These are phyloP conservation scores for Pyrgus malvae DNA, from an alignment of 2,888 invertebrate species.

Conservation along the genomic window DNA sequence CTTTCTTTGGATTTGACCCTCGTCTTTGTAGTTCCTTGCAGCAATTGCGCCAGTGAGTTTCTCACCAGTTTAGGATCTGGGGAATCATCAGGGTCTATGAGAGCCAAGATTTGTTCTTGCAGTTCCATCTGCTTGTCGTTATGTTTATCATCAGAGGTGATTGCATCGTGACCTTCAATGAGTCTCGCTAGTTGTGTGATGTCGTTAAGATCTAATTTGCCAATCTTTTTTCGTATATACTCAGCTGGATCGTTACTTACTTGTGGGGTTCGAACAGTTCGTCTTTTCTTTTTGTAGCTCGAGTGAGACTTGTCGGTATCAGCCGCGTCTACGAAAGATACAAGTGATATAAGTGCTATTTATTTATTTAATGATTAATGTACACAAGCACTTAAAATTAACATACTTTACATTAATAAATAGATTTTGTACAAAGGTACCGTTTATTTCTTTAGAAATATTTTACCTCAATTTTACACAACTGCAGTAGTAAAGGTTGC, in stretches of 20 bases:
- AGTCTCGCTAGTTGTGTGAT: constrained; percentile 65
- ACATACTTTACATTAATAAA: too few relatives aligned
- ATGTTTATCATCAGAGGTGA: constrained; percentile 38
- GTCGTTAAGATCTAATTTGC: constrained; percentile 65
- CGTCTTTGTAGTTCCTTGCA: constrained; percentile 54
- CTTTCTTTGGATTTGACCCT: constrained; percentile 42
- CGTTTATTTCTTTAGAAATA: too few relatives aligned
- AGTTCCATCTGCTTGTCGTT: constrained; percentile 56
- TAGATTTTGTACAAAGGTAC: too few relatives aligned
- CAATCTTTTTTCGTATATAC: constrained; percentile 65
- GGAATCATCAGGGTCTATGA: constrained; percentile 63
- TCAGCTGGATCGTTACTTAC: constrained; percentile 74
- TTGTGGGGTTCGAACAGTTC: constrained; percentile 58
- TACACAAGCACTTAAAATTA: too few relatives aligned
- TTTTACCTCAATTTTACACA: too few relatives aligned
- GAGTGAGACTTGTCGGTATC: constrained; percentile 68
- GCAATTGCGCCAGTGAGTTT: constrained; percentile 55
- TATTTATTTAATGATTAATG: too few relatives aligned
- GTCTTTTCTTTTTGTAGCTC: constrained; percentile 67
- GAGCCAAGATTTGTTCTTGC: constrained; percentile 65
- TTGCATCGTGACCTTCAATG: constrained; percentile 63
- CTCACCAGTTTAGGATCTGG: constrained; percentile 57
- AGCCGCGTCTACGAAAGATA: constrained; percentile 50
- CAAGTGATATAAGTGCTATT: too few relatives aligned
- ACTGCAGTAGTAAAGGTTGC: too few relatives aligned